Evolutionary conservation across 2,113 vertebrate genomes (phyloP), one percentile per base, ranked within the genome.

Genomic region (Corythoichthys haematopterus): DNA sequence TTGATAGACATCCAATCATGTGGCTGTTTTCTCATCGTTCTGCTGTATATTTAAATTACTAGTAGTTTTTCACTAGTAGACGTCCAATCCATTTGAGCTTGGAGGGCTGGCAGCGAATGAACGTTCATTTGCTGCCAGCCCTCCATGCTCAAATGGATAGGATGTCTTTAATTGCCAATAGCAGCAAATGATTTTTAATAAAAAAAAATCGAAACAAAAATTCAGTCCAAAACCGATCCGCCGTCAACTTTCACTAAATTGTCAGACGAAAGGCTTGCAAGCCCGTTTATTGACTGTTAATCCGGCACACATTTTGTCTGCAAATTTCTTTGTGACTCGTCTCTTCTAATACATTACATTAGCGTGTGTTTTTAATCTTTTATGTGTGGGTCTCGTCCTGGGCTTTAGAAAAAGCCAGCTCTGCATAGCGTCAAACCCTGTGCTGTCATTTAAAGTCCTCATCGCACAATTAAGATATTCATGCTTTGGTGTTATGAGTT

Each of bases 401-500:
- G 33, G 12, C 55, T 36, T 28, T 28, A 28, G 4, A 57, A 57
- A 43, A 36, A 15, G 55, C 55, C 55, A 50, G 14, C 14, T 36
- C 55, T 15, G 55, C 33, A 3, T 6, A 15, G 55, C 13, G 33
- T 57, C 33, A 15, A 57, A 36, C 12, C 5, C 55, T 15, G 55
- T 56, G 33, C 5, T 12, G 55, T 57, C 33, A 33, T 36, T 57
- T 33, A 36, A 36, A 57, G 33, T 13, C 55, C 35, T 57, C 11
- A 57, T 36, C 28, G n/a, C 43, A 46, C 60, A 62, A 62, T 62
- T 13, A 46, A 62, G 60, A 62, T 62, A 46, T 62, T 62, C 60
- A 62, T 46, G 37, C 45, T 58, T 38, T 53, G 56, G 13, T 16
- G 60, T 74, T n/a, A 4, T 3, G 66, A 46, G 20, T 68, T n/a